These are phyloP conservation scores for Ecdyonurus torrentis DNA, from an alignment of 2,888 invertebrate species.

Conservation along the genomic window DNA sequence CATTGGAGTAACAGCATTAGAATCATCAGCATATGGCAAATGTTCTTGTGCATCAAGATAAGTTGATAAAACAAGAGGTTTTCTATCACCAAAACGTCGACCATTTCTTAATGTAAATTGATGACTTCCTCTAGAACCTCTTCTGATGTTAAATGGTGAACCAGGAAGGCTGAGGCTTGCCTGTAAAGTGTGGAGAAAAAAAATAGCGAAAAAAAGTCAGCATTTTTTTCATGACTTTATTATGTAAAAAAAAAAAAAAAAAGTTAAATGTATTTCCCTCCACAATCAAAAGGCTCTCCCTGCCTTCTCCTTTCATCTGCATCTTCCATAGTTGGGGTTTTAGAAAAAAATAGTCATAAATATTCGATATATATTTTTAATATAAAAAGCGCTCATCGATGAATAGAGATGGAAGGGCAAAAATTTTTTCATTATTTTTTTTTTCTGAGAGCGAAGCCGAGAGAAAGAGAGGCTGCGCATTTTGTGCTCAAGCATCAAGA, in stretches of 20 bases:
- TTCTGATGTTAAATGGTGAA: conserved; percentile 85
- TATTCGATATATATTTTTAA: background rate
- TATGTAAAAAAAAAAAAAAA: too few relatives aligned
- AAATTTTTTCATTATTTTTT: too few relatives aligned
- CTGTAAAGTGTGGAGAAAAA: conserved; percentile 33
- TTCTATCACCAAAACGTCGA: conserved; percentile 66
- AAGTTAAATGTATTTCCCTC: too few relatives aligned
- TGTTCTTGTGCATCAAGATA: conserved; percentile 87
- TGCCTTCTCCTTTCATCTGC: background rate
- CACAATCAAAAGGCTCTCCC: background rate
- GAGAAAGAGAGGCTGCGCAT: background rate
- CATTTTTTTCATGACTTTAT: too few relatives aligned
- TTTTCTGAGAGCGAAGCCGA: background rate
- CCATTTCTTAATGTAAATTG: conserved; percentile 75
- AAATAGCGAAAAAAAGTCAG: too few relatives aligned
- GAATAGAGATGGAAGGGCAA: background rate
- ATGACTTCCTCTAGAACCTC: conserved; percentile 81
- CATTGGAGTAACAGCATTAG: conserved; percentile 94
- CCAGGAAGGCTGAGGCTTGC: conserved; percentile 93
- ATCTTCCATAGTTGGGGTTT: background rate
- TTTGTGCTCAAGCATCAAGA: background rate
- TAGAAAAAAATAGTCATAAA: too few relatives aligned
- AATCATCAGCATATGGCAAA: conserved; percentile 93
- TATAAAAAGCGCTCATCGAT: background rate
- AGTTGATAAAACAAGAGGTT: conserved; percentile 84